These are phyloP conservation scores for Hesperophylax magnus DNA, from an alignment of 1,140 invertebrate species.

Conservation along the genomic window DNA sequence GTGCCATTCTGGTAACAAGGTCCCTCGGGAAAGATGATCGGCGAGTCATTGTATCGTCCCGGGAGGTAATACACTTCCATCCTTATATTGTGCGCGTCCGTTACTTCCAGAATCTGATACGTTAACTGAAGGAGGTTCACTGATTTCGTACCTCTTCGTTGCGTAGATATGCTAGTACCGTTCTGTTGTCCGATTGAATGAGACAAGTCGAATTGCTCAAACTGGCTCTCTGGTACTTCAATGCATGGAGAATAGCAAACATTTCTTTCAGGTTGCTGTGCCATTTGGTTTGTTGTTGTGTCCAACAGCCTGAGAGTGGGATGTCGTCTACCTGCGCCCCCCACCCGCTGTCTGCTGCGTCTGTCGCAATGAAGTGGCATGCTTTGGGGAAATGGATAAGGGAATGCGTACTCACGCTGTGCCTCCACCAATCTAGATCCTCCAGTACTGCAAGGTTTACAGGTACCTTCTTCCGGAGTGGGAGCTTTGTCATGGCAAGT, in stretches of 20 bases:
- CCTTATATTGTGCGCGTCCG: constrained; percentile 57
- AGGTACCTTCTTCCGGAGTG: too few relatives aligned
- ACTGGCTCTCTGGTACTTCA: constrained; percentile 46
- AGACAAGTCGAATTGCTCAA: constrained; percentile 54
- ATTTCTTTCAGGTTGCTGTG: constrained; percentile 61
- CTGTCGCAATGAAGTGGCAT: constrained; percentile 58
- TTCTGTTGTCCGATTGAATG: constrained; percentile 60
- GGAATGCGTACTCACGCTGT: background rate
- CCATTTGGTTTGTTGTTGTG: constrained; percentile 50
- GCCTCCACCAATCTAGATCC: too few relatives aligned
- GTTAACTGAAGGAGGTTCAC: constrained; percentile 59
- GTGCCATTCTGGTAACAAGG: constrained; percentile 58
- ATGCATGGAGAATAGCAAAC: constrained; percentile 59
- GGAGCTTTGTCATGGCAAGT: too few relatives aligned
- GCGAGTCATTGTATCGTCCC: constrained; percentile 53
- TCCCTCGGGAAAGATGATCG: constrained; percentile 57
- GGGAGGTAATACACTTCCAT: constrained; percentile 57
- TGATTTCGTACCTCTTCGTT: constrained; percentile 62
- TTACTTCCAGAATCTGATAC: constrained; percentile 55
- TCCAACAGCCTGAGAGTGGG: constrained; percentile 52
- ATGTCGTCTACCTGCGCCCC: too few relatives aligned
- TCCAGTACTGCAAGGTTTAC: too few relatives aligned
- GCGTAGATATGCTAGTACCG: too few relatives aligned
- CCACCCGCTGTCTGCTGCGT: constrained; percentile 58
- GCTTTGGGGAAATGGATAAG: background rate